phyloP scores from a whole-genome alignment of 2,113 vertebrate genomes.

The Cochlearius cochlearius region DNA sequence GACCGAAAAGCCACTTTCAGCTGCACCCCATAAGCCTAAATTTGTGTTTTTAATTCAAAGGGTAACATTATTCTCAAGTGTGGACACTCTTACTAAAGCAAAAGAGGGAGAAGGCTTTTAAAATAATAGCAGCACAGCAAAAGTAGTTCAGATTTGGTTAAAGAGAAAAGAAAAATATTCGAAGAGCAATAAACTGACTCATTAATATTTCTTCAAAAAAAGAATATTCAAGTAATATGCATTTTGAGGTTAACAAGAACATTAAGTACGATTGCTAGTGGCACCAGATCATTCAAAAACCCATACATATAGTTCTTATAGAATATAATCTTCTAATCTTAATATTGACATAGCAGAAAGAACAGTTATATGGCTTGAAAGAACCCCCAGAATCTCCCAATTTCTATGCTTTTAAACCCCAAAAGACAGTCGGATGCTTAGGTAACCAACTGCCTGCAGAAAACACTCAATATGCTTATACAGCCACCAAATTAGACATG shows the following conservation, averaged over 20 bases:
- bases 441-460: conserved; percentile 21
- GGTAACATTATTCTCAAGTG: neutral
- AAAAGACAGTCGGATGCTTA: neutral
- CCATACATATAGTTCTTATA: neutral
- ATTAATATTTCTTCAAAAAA: conserved; percentile 37
- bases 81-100: neutral
- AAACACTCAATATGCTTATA: neutral
- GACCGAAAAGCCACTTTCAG: neutral
- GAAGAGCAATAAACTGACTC: conserved; percentile 36
- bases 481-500: conserved; percentile 33
- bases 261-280: neutral
- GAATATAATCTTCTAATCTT: neutral
- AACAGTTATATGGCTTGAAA: neutral
- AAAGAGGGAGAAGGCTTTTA: neutral
- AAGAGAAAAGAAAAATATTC: conserved; percentile 2
- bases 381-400: neutral
- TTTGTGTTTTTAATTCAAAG: neutral
- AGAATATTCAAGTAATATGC: neutral
- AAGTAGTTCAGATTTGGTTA: conserved; percentile 25
- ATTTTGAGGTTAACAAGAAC: neutral
- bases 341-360: neutral
- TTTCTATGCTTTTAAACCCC: neutral
- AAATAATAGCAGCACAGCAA: neutral
- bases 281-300: neutral
- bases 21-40: neutral